Evolutionary conservation across 2,888 invertebrate species (phyloP).

Genomic region (Cheilosia pagana): DNA sequence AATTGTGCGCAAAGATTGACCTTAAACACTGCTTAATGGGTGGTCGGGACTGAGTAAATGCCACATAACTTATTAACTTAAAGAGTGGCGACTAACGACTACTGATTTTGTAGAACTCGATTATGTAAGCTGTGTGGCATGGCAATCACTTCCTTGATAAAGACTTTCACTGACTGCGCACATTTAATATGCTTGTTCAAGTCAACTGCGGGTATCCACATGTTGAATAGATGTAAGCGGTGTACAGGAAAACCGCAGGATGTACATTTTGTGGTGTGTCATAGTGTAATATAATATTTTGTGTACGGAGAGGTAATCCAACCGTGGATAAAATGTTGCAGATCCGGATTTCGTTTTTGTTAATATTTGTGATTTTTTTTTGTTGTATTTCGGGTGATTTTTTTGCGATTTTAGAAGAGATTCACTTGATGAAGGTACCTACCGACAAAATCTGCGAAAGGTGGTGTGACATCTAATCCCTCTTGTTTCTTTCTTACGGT

Average conservation of each 20-base stretch:
- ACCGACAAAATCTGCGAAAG: too few species aligned
- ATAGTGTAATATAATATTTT: slow-evolving; percentile 9
- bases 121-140: slow-evolving; percentile 9
- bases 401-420: too few species aligned
- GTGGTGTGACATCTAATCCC: too few species aligned
- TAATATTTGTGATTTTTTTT: too few species aligned
- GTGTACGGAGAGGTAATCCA: background rate
- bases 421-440: too few species aligned
- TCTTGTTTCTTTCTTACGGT: too few species aligned
- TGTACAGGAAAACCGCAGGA: slow-evolving; percentile 10
- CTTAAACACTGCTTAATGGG: slow-evolving; percentile 29
- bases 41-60: background rate
- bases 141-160: slow-evolving; percentile 36
- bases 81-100: background rate
- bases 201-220: background rate
- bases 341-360: too few species aligned
- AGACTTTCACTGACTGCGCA: slow-evolving; percentile 41
- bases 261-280: slow-evolving; percentile 12
- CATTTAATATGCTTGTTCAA: background rate
- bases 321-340: too few species aligned
- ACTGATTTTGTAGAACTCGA: background rate
- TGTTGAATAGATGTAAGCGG: background rate
- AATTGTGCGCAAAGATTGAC: slow-evolving; percentile 17
- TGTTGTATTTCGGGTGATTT: too few species aligned
- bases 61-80: background rate